Conservation (phyloP, 2,888 invertebrate genomes). For the Drosophila kambysellisi region DNA sequence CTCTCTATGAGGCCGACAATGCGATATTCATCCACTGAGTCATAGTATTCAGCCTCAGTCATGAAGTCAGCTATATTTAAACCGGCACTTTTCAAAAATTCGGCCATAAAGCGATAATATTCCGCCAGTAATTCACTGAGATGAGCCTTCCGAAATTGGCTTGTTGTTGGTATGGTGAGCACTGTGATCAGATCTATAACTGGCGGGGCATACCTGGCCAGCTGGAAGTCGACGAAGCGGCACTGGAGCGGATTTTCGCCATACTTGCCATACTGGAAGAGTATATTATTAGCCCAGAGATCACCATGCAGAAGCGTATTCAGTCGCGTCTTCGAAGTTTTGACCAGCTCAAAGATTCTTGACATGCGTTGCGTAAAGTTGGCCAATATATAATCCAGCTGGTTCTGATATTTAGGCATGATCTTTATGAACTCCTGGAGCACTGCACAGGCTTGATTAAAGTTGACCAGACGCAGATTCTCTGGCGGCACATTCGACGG, state of each 20-base stretch:
- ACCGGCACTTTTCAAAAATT: conserved; percentile 84
- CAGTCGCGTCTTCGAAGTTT: conserved; percentile 82
- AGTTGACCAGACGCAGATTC: conserved; percentile 75
- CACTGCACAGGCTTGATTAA: conserved; percentile 77
- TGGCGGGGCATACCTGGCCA: conserved; percentile 88
- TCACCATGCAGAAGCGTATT: conserved; percentile 86
- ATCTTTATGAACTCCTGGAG: conserved; percentile 76
- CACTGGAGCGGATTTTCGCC: conserved; percentile 86
- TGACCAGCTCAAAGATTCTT: conserved; percentile 77
- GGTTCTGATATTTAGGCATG: conserved; percentile 79
- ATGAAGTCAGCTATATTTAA: conserved; percentile 85
- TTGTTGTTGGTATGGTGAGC: conserved; percentile 86
- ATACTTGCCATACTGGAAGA: conserved; percentile 83
- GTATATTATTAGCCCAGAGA: conserved; percentile 85
- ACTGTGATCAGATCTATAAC: conserved; percentile 87
- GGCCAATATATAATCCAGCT: conserved; percentile 69
- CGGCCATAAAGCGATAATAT: conserved; percentile 86
- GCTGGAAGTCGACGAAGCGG: conserved; percentile 89
- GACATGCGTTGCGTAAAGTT: conserved; percentile 72
- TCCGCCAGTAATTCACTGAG: conserved; percentile 86
- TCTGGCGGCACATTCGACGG: conserved; percentile 65
- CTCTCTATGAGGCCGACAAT: conserved; percentile 87
- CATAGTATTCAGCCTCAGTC: conserved; percentile 85
- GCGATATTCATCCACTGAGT: conserved; percentile 85
- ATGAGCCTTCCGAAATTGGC: conserved; percentile 85